These are phyloP conservation scores for Torymus aiolomorphi DNA, from an alignment of 2,888 invertebrate species.

Conservation along the genomic window DNA sequence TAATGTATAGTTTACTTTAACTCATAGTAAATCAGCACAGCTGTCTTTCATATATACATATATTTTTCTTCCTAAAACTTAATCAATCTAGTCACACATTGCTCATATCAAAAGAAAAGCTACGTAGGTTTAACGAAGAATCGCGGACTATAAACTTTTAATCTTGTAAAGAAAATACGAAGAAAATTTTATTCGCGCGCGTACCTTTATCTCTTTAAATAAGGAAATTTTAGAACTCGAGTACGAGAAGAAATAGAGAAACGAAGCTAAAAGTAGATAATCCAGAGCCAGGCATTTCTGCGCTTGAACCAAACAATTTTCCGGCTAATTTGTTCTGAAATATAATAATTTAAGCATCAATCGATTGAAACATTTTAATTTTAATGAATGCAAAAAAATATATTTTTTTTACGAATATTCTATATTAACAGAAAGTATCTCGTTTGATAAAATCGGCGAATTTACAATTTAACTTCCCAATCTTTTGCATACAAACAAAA, in stretches of 20 bases:
- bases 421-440: background rate
- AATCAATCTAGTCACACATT: conserved; percentile 40
- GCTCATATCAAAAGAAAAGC: conserved; percentile 48
- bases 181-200: conserved; percentile 33
- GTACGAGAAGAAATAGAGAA: conserved; percentile 16
- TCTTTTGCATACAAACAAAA: background rate
- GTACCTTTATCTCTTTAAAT: conserved; percentile 21
- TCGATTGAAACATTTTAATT: no score
- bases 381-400: no score
- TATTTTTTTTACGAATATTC: background rate
- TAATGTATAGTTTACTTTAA: conserved; percentile 39
- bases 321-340: no score
- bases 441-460: no score
- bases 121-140: conserved; percentile 43
- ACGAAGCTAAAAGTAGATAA: conserved; percentile 19
- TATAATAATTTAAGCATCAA: no score
- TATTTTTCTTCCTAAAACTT: conserved; percentile 44
- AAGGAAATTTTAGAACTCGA: conserved; percentile 3
- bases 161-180: conserved; percentile 25
- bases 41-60: conserved; percentile 44
- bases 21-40: conserved; percentile 24
- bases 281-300: background rate
- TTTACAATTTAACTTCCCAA: no score
- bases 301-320: no score
- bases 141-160: conserved; percentile 28